These are phyloP conservation scores for Fragum fragum DNA, from an alignment of 2,888 invertebrate genomes.

Conservation along the genomic window DNA sequence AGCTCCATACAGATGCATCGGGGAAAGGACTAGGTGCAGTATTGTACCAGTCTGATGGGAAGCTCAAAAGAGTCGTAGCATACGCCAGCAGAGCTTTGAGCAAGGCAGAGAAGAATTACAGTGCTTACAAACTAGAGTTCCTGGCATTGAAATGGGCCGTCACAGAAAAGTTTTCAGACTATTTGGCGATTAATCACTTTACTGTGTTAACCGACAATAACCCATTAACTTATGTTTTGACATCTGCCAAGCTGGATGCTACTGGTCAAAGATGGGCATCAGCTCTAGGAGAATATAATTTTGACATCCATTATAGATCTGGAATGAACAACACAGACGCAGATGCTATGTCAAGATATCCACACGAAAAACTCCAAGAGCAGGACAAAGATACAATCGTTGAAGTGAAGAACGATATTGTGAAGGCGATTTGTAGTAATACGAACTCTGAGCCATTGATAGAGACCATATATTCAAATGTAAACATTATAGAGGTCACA, in stretches of 20 bases:
- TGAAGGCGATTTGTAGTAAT: too few species aligned
- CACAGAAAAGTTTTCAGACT: slow-evolving; percentile 37
- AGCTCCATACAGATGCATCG: slow-evolving; percentile 35
- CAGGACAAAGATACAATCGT: too few species aligned
- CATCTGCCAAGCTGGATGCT: not conserved
- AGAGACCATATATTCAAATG: too few species aligned
- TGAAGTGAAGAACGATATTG: too few species aligned
- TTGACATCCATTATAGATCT: too few species aligned
- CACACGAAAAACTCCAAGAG: too few species aligned
- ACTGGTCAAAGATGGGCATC: not conserved
- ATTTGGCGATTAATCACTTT: not conserved
- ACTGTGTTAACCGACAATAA: too few species aligned
- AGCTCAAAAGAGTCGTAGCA: slow-evolving; percentile 29
- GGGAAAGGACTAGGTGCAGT: slow-evolving; percentile 38
- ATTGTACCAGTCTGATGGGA: slow-evolving; percentile 38
- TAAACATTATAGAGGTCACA: too few species aligned
- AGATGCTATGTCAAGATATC: too few species aligned
- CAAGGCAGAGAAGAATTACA: slow-evolving; percentile 40
- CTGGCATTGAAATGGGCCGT: slow-evolving; percentile 57
- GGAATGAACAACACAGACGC: too few species aligned
- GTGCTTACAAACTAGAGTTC: slow-evolving; percentile 36
- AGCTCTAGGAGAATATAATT: too few species aligned
- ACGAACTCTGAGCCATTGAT: too few species aligned
- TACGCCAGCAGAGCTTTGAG: slow-evolving; percentile 37
- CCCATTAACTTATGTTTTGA: slow-evolving; percentile 36